Base-by-base conservation (phyloP, 1,140 invertebrate species). In the Heterodera schachtii region DNA sequence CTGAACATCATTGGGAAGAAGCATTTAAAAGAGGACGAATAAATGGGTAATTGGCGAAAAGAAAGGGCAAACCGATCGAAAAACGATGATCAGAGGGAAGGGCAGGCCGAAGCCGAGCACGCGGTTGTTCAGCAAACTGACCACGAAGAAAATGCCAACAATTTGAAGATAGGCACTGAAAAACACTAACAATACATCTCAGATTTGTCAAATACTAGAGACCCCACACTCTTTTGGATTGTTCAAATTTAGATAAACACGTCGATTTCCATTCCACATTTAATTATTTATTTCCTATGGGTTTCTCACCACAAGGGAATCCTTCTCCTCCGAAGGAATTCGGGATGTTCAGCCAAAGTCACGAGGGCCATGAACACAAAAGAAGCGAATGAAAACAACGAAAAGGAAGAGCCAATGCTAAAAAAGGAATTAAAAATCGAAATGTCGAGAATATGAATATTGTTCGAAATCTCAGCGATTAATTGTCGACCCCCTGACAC, bases 71-170 rank as follows among this genome's bases (percentile, higher is more conserved):
- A 95, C 94, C 52, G 96, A 94, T 92, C 96, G 93, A 90, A 98
- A 98, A 90, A 98, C 98, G 94, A 99, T 97, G 90, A 98, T 96
- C 8, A 98, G 91, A 13, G 97, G 96, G 94, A 98, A 96, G 1
- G 97, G 94, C 88, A 99, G 96, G 88, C 97, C 96, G 87, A 97
- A 98, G 88, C 94, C 93, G 87, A 98, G 95, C 0, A 95, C 95
- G 91, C 95, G 95, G 91, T 98, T 98, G 90, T 98, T 98, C 19
- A 94, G 93, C 4, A 98, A 94, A 90, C 95, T 98, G 7, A 94
- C 93, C 2, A 95, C 89, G 90, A 98, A 98, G 90, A 97, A 98
- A 90, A 98, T 93, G 3, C 93, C 89, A 0, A 98, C 96, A 79
- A 98, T 91, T 49, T 93, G 91, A 7, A 94, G 85, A 89, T 98